Evolutionary conservation across 2,888 invertebrate species (phyloP), one percentile per base, ranked within the genome.

Genomic region (Drosophila dives): DNA sequence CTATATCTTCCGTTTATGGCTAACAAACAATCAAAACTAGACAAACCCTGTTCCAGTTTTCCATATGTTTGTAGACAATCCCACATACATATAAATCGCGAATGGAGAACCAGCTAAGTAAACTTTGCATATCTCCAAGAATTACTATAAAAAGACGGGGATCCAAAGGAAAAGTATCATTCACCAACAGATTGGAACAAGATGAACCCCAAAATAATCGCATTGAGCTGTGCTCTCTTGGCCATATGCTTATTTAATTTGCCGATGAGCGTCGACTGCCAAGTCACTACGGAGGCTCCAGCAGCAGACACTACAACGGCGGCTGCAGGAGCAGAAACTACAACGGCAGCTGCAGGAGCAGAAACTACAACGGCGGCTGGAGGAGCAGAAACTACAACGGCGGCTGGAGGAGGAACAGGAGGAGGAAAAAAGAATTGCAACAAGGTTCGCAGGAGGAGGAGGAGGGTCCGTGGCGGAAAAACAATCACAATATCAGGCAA

Each of bases 161-260:
- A 29, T 4, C 1, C 20, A 11, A 10, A 5, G 7, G 12, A 12
- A 26, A 50, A 59, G 6, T 58, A 76, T 76, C 77, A 76, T 45
- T 70, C 49, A 26, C 7, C 38, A 53, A 64, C 40, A 29, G 38
- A 49, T 33, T 42, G n/a, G 10, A n/a, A 2, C 5, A 61, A 61
- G 45, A 76, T 75, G 75, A 62, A 58, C 38, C 15, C 50, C 6
- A 53, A 23, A 40, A 36, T 36, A 40, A 15, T 62, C n/a, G 12
- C 34, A 3, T 29, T 70, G 4, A 49, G 42, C 45, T 76, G 77
- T 48, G 77, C 42, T 40, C 29, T 75, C 10, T 5, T 75, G 48
- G 71, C 62, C 34, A 54, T 76, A 6, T 59, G 42, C 40, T 11
- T 77, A 1, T 34, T 36, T 36, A 20, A 49, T n/a, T 5, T 77